These are phyloP conservation scores for Fabriciana adippe DNA, from an alignment of 2,888 invertebrate species.

Conservation along the genomic window DNA sequence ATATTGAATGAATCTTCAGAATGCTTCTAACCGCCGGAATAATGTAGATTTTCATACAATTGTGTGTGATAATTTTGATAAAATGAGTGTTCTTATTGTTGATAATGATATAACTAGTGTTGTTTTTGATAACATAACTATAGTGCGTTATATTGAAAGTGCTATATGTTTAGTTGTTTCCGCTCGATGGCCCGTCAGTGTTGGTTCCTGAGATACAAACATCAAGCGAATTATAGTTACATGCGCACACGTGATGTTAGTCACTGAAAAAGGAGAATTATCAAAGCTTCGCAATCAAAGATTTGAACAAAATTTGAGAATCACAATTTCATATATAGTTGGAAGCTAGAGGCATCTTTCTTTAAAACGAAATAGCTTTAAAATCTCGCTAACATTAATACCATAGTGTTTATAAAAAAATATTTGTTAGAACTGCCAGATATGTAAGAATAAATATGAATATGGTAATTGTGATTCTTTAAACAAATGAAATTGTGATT, in stretches of 20 bases:
- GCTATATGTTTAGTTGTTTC: conserved; percentile 58
- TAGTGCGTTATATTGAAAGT: conserved; percentile 37
- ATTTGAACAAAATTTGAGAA: too few species aligned
- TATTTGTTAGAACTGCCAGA: too few species aligned
- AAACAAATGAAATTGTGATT: neutral
- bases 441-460: too few species aligned
- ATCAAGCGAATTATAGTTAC: conserved; percentile 72
- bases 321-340: too few species aligned
- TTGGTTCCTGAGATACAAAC: conserved; percentile 80
- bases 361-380: too few species aligned
- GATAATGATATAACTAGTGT: conserved; percentile 10
- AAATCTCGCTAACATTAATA: too few species aligned
- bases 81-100: conserved; percentile 15
- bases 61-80: conserved; percentile 14
- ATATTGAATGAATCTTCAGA: conserved; percentile 61
- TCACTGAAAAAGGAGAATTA: conserved; percentile 38
- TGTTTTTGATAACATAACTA: conserved; percentile 25
- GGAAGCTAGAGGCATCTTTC: too few species aligned
- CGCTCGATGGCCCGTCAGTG: conserved; percentile 73
- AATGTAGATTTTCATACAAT: conserved; percentile 40
- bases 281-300: conserved; percentile 27
- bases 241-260: conserved; percentile 69
- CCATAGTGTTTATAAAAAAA: too few species aligned
- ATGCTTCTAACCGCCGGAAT: conserved; percentile 53
- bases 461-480: too few species aligned